Base-by-base conservation (phyloP, 1,140 invertebrate species). In the Ericerus pela region DNA sequence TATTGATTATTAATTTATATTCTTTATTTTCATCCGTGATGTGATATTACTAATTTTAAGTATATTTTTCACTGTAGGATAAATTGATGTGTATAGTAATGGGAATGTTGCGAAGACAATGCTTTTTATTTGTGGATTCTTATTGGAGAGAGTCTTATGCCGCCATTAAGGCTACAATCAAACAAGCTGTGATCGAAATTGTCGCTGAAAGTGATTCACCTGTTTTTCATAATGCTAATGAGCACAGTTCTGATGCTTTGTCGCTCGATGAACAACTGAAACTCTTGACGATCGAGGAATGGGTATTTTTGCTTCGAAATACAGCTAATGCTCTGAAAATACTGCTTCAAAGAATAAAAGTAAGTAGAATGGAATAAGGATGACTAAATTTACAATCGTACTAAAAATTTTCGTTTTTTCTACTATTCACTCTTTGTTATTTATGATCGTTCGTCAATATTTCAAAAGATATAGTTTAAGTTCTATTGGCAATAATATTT, bases 81-180 rank as follows among this genome's bases (percentile, higher is more conserved):
- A 84, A 88, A 70, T 73, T 94, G 58, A 76, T 87, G 56, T 84
- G 86, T 51, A 85, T 95, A 64, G 81, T 95, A 30, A 88, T 90
- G 66, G 91, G 91, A 5, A 79, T 95, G 65, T 70, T 95, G 20
- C 72, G 88, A 31, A 79, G 90, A 65, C 84, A 88, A 63, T 81
- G 88, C 68, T 85, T 87, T 66, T 78, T 84, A 61, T 95, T 96
- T 69, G 76, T 95, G 43, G 87, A 94, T 63, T 79, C 79, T 20
- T 93, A 90, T 63, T 84, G 85, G 72, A 82, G 88, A 63, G 93
- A 96, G 72, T 82, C 88, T 10, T 82, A 87, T 57, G 88, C 87
- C 37, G 84, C 90, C 18, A 80, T 95, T 26, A 84, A 89, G 68
- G 81, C 90, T 18, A 78, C 85, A 36, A 79, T 94, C 6, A 96